Evolutionary conservation across 2,888 invertebrate genomes (phyloP).

Genomic region (Blera fallax): DNA sequence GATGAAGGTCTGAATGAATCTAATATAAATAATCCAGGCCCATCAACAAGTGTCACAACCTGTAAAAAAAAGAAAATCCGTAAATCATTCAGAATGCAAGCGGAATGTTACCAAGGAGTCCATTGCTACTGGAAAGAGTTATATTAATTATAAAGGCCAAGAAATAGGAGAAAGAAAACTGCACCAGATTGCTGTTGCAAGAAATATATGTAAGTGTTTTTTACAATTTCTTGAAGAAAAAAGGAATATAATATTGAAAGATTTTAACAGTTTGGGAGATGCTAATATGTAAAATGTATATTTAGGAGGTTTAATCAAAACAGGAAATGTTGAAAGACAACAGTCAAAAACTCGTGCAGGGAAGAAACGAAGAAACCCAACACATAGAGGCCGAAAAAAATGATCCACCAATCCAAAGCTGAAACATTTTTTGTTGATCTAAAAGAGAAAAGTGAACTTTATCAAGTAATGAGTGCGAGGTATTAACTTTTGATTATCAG

Average conservation of each 20-base stretch:
- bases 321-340: conserved; percentile 10
- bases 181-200: too few relatives aligned
- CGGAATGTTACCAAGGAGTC: conserved; percentile 6
- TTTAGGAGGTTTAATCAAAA: conserved; percentile 22
- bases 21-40: conserved; percentile 17
- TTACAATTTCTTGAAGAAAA: not conserved
- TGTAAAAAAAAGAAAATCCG: conserved; percentile 19
- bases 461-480: conserved; percentile 19
- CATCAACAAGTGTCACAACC: conserved; percentile 12
- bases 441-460: conserved; percentile 13
- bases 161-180: conserved; percentile 12
- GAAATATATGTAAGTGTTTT: not conserved
- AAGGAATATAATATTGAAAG: conserved; percentile 8
- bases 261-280: conserved; percentile 8
- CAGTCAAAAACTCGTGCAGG: conserved; percentile 3
- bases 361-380: conserved; percentile 10
- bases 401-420: conserved; percentile 18
- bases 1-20: conserved; percentile 6
- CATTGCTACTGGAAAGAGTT: conserved; percentile 7
- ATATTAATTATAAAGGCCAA: conserved; percentile 15
- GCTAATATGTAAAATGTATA: not conserved
- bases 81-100: conserved; percentile 17
- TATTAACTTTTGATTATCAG: conserved; percentile 20
- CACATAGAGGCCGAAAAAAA: conserved; percentile 1
- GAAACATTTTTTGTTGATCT: conserved; percentile 6